Percentiles rank a stretch among this genome's conserved stretches.
These are phyloP conservation scores for Limanda limanda DNA, from an alignment of 2,113 vertebrate species.

Conservation along the genomic window DNA sequence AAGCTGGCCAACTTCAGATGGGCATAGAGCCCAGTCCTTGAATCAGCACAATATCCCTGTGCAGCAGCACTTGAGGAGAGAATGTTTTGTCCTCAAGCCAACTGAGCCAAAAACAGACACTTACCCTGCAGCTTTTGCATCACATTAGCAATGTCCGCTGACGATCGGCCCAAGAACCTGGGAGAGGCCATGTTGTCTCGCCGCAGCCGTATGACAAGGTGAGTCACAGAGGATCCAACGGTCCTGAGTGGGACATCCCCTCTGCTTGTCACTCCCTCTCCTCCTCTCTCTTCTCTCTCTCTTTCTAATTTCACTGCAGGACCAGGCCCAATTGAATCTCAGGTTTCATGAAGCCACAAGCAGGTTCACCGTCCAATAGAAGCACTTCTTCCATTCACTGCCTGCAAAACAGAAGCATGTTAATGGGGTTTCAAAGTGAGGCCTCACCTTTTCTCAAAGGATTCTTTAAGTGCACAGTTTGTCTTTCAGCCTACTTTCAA, in stretches of 20 bases:
- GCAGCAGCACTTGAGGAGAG: slow-evolving; percentile 55
- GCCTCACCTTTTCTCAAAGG: slow-evolving; percentile 7
- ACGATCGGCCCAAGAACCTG: slow-evolving; percentile 74
- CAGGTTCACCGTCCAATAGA: slow-evolving; percentile 66
- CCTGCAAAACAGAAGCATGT: slow-evolving; percentile 60
- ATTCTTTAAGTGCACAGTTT: neutral
- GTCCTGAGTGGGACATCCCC: slow-evolving; percentile 69
- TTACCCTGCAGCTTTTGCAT: slow-evolving; percentile 97
- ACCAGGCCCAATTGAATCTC: slow-evolving; percentile 62
- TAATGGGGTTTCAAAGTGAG: slow-evolving; percentile 35
- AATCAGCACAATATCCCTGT: slow-evolving; percentile 76
- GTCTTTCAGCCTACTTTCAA: neutral
- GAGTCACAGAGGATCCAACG: slow-evolving; percentile 34
- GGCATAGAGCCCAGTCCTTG: slow-evolving; percentile 62
- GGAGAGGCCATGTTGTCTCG: slow-evolving; percentile 86
- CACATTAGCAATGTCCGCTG: slow-evolving; percentile 91
- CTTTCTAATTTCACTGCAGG: slow-evolving; percentile 54
- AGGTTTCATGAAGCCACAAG: slow-evolving; percentile 58
- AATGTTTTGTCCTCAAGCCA: slow-evolving; percentile 18
- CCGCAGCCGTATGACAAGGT: slow-evolving; percentile 49
- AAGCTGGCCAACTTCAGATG: slow-evolving; percentile 60
- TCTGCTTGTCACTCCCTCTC: slow-evolving; percentile 40
- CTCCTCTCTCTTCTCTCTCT: slow-evolving; percentile 33
- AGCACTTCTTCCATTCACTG: slow-evolving; percentile 56
- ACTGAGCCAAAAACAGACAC: slow-evolving; percentile 52